phyloP scores from a whole-genome alignment of 1,140 invertebrate species.

The Berghia stephanieae region DNA sequence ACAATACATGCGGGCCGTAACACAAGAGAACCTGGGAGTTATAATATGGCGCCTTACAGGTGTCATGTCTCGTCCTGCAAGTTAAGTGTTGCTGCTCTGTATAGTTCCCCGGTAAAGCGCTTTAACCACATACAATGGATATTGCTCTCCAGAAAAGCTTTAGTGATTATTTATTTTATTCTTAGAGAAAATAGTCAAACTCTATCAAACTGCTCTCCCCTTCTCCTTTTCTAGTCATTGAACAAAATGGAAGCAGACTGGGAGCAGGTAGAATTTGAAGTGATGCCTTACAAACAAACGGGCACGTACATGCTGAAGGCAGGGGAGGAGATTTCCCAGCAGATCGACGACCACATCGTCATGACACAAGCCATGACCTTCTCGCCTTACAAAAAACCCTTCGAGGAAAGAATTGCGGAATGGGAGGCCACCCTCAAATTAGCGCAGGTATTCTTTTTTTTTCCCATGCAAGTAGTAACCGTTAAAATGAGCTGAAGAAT shows the following conservation, averaged over 20 bases:
- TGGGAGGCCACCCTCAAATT: conserved; percentile 77
- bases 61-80: too few species aligned
- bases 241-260: conserved; percentile 70
- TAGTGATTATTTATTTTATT: too few species aligned
- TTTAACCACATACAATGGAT: too few species aligned
- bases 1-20: too few species aligned
- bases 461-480: not conserved
- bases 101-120: too few species aligned
- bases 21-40: too few species aligned
- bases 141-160: too few species aligned
- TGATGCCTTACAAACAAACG: conserved; percentile 76
- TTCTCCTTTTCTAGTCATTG: conserved; percentile 53
- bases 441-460: conserved; percentile 57
- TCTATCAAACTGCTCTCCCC: not conserved
- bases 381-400: conserved; percentile 80
- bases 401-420: conserved; percentile 73
- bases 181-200: not conserved
- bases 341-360: conserved; percentile 79
- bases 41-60: too few species aligned
- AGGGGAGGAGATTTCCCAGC: conserved; percentile 76
- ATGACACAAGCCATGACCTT: conserved; percentile 78
- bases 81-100: too few species aligned
- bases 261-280: conserved; percentile 70
- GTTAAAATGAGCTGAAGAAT: not conserved
- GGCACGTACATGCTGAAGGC: conserved; percentile 80